These are phyloP conservation scores for Tragelaphus imberbis DNA, from an alignment of 2,113 vertebrate species.

Conservation along the genomic window DNA sequence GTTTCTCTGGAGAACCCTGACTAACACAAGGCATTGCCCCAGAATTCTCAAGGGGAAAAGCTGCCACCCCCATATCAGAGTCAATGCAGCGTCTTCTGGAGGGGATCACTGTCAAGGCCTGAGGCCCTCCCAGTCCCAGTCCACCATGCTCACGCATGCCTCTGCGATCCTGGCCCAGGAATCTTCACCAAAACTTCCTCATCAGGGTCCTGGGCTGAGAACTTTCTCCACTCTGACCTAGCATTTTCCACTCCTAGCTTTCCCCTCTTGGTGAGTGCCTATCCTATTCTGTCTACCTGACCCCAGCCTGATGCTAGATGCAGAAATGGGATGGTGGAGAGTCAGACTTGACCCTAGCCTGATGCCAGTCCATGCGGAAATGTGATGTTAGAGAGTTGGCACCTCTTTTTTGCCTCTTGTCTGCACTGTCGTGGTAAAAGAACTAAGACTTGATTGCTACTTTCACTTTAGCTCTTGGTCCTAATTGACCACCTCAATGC, in stretches of 20 bases:
- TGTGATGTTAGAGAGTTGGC: accelerated
- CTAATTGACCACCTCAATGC: not conserved
- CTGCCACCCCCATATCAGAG: not conserved
- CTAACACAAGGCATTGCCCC: too few species aligned
- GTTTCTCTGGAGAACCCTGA: not conserved
- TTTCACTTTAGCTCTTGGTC: not conserved
- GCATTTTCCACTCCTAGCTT: not conserved
- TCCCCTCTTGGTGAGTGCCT: not conserved
- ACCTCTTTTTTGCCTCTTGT: not conserved
- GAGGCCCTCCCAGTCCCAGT: too few species aligned
- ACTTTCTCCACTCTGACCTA: not conserved
- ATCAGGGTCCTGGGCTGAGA: not conserved
- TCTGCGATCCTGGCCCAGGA: not conserved
- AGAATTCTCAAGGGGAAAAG: not conserved
- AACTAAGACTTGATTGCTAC: too few species aligned
- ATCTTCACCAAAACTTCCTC: not conserved
- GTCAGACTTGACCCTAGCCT: not conserved
- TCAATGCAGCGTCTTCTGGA: not conserved
- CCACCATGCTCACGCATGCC: accelerated
- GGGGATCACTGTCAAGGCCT: not conserved
- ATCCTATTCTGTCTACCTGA: not conserved
- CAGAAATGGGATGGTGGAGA: not conserved
- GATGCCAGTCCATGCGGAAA: not conserved
- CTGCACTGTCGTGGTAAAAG: too few species aligned
- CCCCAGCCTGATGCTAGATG: too few species aligned